Evolutionary conservation across 2,113 vertebrate species (phyloP).

Genomic region (Prionailurus bengalensis): DNA sequence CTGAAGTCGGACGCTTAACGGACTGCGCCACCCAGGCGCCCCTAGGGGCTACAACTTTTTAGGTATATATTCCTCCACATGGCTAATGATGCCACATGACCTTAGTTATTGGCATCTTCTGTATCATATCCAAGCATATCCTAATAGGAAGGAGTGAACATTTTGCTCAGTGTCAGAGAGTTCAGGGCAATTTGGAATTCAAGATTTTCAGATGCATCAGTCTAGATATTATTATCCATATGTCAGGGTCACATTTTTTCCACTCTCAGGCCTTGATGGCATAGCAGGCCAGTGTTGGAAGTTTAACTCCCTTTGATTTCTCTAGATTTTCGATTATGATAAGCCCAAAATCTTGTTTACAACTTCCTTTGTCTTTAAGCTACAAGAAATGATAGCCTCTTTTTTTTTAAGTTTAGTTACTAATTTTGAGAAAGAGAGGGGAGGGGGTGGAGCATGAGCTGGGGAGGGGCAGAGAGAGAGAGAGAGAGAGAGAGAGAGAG

Average conservation of each 20-base stretch:
- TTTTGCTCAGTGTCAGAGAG: background rate
- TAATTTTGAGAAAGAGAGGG: too few species aligned
- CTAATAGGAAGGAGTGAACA: background rate
- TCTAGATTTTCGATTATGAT: background rate
- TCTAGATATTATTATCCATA: background rate
- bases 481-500: too few species aligned
- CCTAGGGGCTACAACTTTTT: background rate
- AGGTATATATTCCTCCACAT: background rate
- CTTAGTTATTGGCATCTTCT: background rate
- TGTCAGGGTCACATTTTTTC: background rate
- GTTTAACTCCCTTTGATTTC: background rate
- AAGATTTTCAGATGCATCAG: background rate
- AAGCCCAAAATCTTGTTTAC: background rate
- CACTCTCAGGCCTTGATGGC: background rate
- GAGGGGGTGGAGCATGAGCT: too few species aligned
- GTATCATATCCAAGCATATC: background rate
- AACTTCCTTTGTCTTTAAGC: background rate
- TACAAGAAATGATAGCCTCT: background rate
- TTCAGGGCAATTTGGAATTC: background rate
- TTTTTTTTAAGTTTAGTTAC: background rate
- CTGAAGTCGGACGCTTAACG: too few species aligned
- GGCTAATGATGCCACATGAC: background rate
- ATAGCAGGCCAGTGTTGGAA: background rate
- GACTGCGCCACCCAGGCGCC: too few species aligned
- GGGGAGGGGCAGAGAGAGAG: too few species aligned